A percentile compares a stretch with the other conserved stretches of the same genome.
Conservation (phyloP, 2,797 vertebrate species). For the Spinus pinus region DNA sequence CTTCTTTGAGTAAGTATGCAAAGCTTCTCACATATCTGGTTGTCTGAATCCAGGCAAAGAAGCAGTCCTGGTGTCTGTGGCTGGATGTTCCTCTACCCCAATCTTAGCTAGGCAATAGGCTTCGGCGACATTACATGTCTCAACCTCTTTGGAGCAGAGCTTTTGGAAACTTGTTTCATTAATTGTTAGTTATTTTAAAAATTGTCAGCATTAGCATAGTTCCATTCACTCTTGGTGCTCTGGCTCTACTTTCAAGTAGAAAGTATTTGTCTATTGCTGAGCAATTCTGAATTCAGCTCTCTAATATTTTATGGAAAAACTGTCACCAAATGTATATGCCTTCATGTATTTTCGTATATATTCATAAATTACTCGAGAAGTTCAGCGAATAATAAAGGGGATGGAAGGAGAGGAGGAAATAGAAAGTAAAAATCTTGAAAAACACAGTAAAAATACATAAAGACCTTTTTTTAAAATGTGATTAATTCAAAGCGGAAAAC, state of each 20-base stretch:
- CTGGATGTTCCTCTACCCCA: not conserved
- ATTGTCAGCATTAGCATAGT: not conserved
- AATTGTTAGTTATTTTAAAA: not conserved
- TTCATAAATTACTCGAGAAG: not conserved
- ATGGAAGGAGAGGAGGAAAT: not conserved
- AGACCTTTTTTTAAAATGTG: not conserved
- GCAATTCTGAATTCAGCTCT: not conserved
- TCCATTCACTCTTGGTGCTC: not conserved
- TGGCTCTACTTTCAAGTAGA: not conserved
- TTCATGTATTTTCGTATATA: not conserved
- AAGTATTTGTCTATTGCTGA: not conserved
- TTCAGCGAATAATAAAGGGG: not conserved
- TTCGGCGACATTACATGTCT: fast-evolving
- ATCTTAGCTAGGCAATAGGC: not conserved
- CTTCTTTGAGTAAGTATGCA: not conserved
- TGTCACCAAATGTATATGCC: not conserved
- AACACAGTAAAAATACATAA: not conserved
- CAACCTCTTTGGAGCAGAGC: not conserved
- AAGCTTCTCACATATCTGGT: not conserved
- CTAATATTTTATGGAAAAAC: not conserved
- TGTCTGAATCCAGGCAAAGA: not conserved
- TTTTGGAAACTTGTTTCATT: not conserved
- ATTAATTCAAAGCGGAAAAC: not conserved
- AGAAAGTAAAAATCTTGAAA: not conserved
- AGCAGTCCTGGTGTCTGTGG: fast-evolving